Base-by-base conservation (phyloP, 2,113 vertebrate species). In the Cryptoleucopteryx plumbea region DNA sequence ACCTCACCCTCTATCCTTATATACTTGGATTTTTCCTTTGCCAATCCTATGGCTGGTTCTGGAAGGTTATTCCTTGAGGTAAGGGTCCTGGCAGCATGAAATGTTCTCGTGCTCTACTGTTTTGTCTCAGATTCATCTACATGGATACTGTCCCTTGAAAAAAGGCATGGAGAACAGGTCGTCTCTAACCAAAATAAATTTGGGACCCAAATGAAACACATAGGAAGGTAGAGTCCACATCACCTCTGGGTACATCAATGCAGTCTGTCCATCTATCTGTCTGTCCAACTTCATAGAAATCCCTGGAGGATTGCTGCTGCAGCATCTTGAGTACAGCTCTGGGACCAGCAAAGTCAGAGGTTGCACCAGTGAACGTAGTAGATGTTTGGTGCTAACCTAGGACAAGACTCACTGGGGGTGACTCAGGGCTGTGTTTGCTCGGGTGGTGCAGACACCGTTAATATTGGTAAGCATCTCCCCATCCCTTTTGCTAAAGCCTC, bases 201-300 rank as follows among this genome's bases (percentile, higher is more conserved):
- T 65, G 13, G 13, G 13, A 36, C 40, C 7, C 36, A 62, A 67
- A 65, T 8, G 6, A 53, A 16, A 59, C 4, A 45, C 2, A 14
- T 17, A 55, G 16, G 29, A 58, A 70, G 16, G 16, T 4, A 16
- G 25, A 87, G 6, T 23, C 27, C 68, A 18, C 31, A 17, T 25
- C 45, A 26, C 6, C 4, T 65, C 53, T 38, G 55, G 6, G 15
- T 50, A 67, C 10, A 4, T 3, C 18, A 48, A 0, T 22, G 3
- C 42, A 53, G 18, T 67, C 40, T 72, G 32, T 27, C 12, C 31
- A 27, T 55, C 42, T 21, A 1, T 10, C 22, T 61, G 16, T 53
- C n/a, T 89, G 27, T 36, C 55, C 22, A 73, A 13, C 38, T 11
- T 78, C 2, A 1, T 5, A 47, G 43, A 65, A 53, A 68, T 29